Percentiles rank a stretch among this genome's conserved stretches.
Conservation (phyloP, 2,888 invertebrate species). For the Macroteleia sp. region DNA sequence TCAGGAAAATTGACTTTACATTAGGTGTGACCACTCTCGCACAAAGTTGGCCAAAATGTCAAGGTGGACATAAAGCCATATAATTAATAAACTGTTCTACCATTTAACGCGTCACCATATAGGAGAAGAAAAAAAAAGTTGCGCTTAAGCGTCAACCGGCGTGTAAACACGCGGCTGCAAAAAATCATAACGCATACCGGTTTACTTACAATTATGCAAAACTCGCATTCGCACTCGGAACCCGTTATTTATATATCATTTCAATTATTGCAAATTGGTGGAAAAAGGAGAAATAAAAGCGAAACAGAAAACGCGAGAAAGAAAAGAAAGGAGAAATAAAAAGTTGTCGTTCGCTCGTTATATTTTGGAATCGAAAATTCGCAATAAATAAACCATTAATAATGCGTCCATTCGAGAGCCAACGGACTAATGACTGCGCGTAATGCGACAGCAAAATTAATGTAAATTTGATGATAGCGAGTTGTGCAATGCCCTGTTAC, state of each 20-base stretch:
- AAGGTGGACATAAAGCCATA: conserved; percentile 12
- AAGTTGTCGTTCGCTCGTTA: not conserved
- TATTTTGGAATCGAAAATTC: not conserved
- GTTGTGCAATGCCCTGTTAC: conserved; percentile 7
- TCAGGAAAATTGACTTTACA: too few relatives aligned
- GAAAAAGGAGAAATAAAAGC: too few relatives aligned
- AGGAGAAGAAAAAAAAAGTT: conserved; percentile 2
- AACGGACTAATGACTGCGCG: conserved; percentile 7
- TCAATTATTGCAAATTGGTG: conserved; percentile 10
- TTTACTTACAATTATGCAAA: conserved; percentile 59
- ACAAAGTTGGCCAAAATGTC: too few relatives aligned
- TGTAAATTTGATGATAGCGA: conserved; percentile 20
- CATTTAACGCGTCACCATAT: conserved; percentile 23
- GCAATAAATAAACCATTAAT: not conserved
- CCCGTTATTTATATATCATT: conserved; percentile 51
- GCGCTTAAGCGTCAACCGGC: conserved; percentile 32
- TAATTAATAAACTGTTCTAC: conserved; percentile 43
- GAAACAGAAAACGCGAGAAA: too few relatives aligned
- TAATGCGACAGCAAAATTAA: conserved; percentile 18
- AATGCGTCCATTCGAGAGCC: not conserved
- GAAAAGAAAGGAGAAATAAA: not conserved
- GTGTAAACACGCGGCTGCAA: conserved; percentile 45
- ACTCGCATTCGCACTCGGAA: conserved; percentile 28
- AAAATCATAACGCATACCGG: conserved; percentile 55
- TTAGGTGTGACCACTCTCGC: too few relatives aligned